These are phyloP conservation scores for Machaerirhynchus nigripectus DNA, from an alignment of 2,113 vertebrate species.

Conservation along the genomic window DNA sequence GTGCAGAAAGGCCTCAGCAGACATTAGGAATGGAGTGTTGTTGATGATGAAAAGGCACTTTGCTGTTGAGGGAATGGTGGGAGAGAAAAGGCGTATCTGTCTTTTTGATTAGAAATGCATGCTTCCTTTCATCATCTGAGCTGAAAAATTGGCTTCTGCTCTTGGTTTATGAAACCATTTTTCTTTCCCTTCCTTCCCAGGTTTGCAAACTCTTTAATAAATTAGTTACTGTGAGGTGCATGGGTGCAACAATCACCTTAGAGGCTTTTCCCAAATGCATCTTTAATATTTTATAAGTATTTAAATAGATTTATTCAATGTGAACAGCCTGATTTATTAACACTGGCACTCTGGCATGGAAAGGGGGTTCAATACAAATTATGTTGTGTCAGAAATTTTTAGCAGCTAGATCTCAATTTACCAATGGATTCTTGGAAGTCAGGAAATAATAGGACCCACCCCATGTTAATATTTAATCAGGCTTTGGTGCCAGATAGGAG, in stretches of 20 bases:
- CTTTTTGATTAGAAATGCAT: slow-evolving; percentile 86
- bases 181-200: slow-evolving; percentile 80
- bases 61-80: slow-evolving; percentile 78
- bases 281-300: slow-evolving; percentile 86
- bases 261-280: slow-evolving; percentile 82
- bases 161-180: slow-evolving; percentile 85
- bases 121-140: slow-evolving; percentile 82
- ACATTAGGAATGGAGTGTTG: slow-evolving; percentile 82
- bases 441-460: slow-evolving; percentile 54
- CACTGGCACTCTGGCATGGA: slow-evolving; percentile 62
- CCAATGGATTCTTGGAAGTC: slow-evolving; percentile 55
- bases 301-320: slow-evolving; percentile 85
- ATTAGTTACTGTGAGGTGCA: slow-evolving; percentile 81
- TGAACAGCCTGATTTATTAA: slow-evolving; percentile 79
- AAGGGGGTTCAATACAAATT: slow-evolving; percentile 72
- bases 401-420: slow-evolving; percentile 66
- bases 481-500: slow-evolving; percentile 37
- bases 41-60: slow-evolving; percentile 85
- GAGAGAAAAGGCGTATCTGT: slow-evolving; percentile 81
- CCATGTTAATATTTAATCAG: slow-evolving; percentile 52
- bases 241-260: slow-evolving; percentile 82
- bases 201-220: slow-evolving; percentile 86
- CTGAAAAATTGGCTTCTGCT: slow-evolving; percentile 83
- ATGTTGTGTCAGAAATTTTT: slow-evolving; percentile 70
- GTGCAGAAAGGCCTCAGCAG: slow-evolving; percentile 78